Evolutionary conservation across 2,888 invertebrate genomes (phyloP), one percentile per base, ranked within the genome.

Genomic region (Zonitis immaculata): DNA sequence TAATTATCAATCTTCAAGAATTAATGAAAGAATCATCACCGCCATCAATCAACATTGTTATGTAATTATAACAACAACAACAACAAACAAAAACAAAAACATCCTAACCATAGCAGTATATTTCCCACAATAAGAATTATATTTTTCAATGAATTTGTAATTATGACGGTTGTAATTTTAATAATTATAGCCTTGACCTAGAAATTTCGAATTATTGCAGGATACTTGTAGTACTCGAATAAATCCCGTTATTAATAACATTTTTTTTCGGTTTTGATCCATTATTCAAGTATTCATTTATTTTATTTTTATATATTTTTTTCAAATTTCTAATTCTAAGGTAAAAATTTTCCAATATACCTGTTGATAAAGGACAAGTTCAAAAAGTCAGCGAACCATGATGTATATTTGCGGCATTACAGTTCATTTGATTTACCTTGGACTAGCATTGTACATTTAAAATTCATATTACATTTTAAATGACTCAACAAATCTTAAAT

Each of bases 361-460:
- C n/a, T n/a, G n/a, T 9, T 11, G 32, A 11, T 39, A 39, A 39
- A 39, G 18, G 39, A 39, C 39, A 39, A 39, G 39, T 39, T 39
- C 39, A 39, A 39, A 39, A 18, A 18, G 39, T 39, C 39, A 53
- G 32, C 54, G 56, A 58, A 61, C 52, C 56, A 55, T 61, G 58
- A 54, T 54, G 9, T 39, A 6, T 39, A n/a, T 51, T 50, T 50
- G 60, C 61, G 65, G 66, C 56, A 64, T 61, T 63, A 66, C 66
- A 66, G 64, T 62, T 66, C 62, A 66, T 64, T 65, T 64, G 60
- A 58, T 63, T 66, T 61, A 62, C 66, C 66, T 66, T 66, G 66
- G 64, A 63, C 63, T 58, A 59, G 57, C 64, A 60, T 64, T 64
- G 61, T 64, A 52, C 58, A 62, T 52, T 58, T 60, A 58, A 59